phyloP scores from a whole-genome alignment of 1,140 invertebrate genomes.

The Uloborus diversus region DNA sequence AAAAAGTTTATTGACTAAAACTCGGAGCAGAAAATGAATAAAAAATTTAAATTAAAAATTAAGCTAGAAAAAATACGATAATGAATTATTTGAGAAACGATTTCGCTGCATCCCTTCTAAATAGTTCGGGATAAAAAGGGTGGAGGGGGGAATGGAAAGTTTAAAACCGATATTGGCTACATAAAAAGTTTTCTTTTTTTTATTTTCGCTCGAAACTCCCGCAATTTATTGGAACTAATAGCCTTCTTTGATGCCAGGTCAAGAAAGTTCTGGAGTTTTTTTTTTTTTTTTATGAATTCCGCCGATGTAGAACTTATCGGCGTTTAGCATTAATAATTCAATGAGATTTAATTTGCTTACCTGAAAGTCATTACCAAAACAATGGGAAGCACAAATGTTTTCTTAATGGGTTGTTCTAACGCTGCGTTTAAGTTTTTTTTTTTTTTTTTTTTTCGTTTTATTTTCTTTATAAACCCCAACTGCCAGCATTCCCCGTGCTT shows the following conservation, averaged over 20 bases:
- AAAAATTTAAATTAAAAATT: constrained; percentile 57
- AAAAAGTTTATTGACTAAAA: constrained; percentile 23
- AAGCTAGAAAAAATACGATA: constrained; percentile 55
- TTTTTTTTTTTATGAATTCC: constrained; percentile 30
- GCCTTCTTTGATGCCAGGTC: constrained; percentile 4
- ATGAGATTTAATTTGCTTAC: constrained; percentile 55
- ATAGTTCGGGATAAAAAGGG: constrained; percentile 15
- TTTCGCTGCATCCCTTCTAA: constrained; percentile 38
- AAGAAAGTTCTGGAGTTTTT: constrained; percentile 8
- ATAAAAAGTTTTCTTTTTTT: constrained; percentile 37
- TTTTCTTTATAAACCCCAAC: too few species aligned
- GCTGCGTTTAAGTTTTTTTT: constrained; percentile 1
- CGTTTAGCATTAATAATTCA: constrained; percentile 56
- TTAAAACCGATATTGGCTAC: constrained; percentile 51
- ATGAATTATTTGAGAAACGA: constrained; percentile 56
- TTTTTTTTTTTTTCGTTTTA: background rate
- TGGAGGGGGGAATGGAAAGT: background rate
- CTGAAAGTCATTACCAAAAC: constrained; percentile 52
- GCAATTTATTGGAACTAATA: constrained; percentile 49
- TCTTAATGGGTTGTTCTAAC: constrained; percentile 43
- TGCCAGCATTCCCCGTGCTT: too few species aligned
- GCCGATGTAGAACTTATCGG: constrained; percentile 40
- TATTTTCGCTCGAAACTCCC: constrained; percentile 40
- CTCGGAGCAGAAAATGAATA: constrained; percentile 11
- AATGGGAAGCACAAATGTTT: constrained; percentile 53